phyloP scores from a whole-genome alignment of 2,113 vertebrate species.

The Hyaena hyaena region DNA sequence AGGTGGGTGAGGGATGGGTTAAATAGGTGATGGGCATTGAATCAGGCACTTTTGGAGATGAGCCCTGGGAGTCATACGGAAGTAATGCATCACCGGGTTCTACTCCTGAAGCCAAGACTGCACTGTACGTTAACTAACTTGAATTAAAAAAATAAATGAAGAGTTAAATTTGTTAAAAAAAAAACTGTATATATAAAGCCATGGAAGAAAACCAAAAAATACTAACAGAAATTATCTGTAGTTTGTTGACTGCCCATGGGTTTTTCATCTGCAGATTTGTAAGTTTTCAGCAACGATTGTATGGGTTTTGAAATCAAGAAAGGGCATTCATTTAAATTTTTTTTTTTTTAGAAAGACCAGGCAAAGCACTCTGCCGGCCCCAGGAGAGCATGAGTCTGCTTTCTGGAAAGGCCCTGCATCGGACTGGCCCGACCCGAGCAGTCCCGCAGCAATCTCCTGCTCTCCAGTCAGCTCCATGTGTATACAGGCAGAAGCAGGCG shows the following conservation, averaged over 20 bases:
- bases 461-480: slow-evolving; percentile 37
- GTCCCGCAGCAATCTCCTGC: background rate
- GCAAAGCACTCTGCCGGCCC: background rate
- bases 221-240: background rate
- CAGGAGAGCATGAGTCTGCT: background rate
- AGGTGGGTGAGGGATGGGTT: too few relatives aligned
- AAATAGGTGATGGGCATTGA: too few relatives aligned
- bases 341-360: background rate
- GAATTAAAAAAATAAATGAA: too few relatives aligned
- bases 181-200: background rate
- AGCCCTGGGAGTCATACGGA: too few relatives aligned
- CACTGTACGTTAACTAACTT: too few relatives aligned
- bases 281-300: background rate
- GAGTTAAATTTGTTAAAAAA: too few relatives aligned
- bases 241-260: background rate
- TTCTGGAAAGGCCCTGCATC: background rate
- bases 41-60: too few relatives aligned
- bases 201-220: slow-evolving; percentile 18
- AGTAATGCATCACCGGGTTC: too few relatives aligned
- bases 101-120: too few relatives aligned
- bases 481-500: slow-evolving; percentile 50
- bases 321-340: background rate
- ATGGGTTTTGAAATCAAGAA: background rate
- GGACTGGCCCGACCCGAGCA: too few relatives aligned
- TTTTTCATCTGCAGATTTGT: background rate